Evolutionary conservation across 2,797 vertebrate species (phyloP), one percentile per base, ranked within the genome.

Genomic region (Danio albolineatus): DNA sequence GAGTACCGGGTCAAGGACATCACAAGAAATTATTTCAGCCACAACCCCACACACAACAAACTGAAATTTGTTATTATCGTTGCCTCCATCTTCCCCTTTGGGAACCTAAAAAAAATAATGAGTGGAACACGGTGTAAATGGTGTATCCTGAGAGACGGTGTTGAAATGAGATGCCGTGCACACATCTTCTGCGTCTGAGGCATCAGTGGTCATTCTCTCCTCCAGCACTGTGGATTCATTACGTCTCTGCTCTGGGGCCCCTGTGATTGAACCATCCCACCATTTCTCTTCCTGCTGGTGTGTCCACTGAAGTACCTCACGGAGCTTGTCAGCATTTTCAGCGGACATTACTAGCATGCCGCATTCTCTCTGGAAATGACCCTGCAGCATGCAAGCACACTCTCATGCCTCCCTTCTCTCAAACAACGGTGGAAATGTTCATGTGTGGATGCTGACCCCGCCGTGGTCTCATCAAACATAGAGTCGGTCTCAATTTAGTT

Each of bases 401-500:
- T 87, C 89, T 39, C 71, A 17, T 88, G 88, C 89, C 87, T 89
- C 85, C 88, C 64, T 90, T 86, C 86, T 65, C 86, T 82, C 89
- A 7, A 44, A 41, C 44, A 49, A 10, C 78, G 85, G 88, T 89
- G 86, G 89, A 89, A 85, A 86, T 88, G 87, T 87, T 87, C 83
- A 62, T 91, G 92, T 82, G 7, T 54, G 46, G 36, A 64, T 0
- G 7, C 46, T 79, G 67, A 79, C 67, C 77, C 71, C 36, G 9
- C 59, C 53, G 57, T 79, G 77, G 57, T 79, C 49, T 72, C 77
- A 62, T 72, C 67, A 79, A 72, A 46, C 17, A 53, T 10, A 12
- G 76, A 79, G 71, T 72, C 67, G 72, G 57, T 57, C 59, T 79
- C 88, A 89, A 90, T 93, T 90, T 91, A 90, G 90, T 88, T 84